phyloP scores from a whole-genome alignment of 1,140 invertebrate genomes.

The Mactra quadrangularis region DNA sequence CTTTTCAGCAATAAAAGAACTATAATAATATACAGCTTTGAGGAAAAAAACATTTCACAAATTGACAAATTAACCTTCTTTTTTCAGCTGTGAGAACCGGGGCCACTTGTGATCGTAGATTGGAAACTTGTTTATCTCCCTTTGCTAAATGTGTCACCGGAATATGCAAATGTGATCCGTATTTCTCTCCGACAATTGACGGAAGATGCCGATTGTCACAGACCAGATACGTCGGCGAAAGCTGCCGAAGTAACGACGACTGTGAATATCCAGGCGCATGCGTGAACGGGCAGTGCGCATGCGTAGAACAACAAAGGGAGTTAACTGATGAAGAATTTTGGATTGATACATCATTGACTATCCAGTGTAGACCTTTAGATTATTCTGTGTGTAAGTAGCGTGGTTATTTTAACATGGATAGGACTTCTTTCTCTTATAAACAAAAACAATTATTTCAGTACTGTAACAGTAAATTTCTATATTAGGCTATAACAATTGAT shows the following conservation, averaged over 20 bases:
- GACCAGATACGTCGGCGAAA: slow-evolving; percentile 48
- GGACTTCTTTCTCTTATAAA: too few relatives aligned
- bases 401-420: too few relatives aligned
- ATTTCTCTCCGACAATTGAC: slow-evolving; percentile 46
- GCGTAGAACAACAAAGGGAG: slow-evolving; percentile 47
- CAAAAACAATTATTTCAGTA: too few relatives aligned
- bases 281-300: slow-evolving; percentile 52
- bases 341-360: slow-evolving; percentile 56
- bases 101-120: slow-evolving; percentile 31
- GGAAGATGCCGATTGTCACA: slow-evolving; percentile 51
- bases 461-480: too few relatives aligned
- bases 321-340: slow-evolving; percentile 57
- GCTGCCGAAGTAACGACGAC: slow-evolving; percentile 44
- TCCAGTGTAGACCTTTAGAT: slow-evolving; percentile 54
- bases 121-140: slow-evolving; percentile 50
- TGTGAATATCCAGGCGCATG: slow-evolving; percentile 59
- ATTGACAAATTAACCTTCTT: not conserved
- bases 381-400: slow-evolving; percentile 57
- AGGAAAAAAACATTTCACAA: too few relatives aligned
- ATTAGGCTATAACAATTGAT: too few relatives aligned
- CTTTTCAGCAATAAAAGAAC: too few relatives aligned
- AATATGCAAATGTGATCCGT: slow-evolving; percentile 42
- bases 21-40: too few relatives aligned
- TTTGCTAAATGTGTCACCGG: slow-evolving; percentile 53
- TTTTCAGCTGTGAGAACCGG: slow-evolving; percentile 40